Evolutionary conservation across 2,113 vertebrate species (phyloP).

Genomic region (Hoplias malabaricus): DNA sequence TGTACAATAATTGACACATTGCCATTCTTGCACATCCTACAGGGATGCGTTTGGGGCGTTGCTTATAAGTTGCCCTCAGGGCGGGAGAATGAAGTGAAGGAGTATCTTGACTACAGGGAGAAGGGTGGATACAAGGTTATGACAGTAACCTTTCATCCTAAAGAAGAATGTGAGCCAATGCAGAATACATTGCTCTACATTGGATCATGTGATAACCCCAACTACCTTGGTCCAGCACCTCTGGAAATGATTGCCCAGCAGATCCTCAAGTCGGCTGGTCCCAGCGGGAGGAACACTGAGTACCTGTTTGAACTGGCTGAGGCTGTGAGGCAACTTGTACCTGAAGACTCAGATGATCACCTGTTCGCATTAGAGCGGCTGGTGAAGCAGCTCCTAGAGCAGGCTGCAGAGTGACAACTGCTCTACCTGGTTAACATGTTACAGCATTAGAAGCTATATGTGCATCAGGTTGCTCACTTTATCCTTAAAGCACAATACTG

Average conservation of each 20-base stretch:
- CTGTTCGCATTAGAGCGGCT: slow-evolving; percentile 90
- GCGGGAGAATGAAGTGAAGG: slow-evolving; percentile 89
- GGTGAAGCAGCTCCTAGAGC: slow-evolving; percentile 80
- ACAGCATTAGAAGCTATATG: not conserved
- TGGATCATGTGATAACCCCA: slow-evolving; percentile 87
- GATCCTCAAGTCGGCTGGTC: slow-evolving; percentile 84
- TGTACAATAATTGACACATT: not conserved
- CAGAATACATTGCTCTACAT: slow-evolving; percentile 89
- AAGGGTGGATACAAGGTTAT: slow-evolving; percentile 91
- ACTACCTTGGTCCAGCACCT: slow-evolving; percentile 95
- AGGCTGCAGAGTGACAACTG: not conserved
- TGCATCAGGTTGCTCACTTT: not conserved
- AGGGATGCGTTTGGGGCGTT: slow-evolving; percentile 95
- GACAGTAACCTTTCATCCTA: slow-evolving; percentile 84
- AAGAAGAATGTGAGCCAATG: slow-evolving; percentile 72
- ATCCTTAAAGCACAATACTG: not conserved
- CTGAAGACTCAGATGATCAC: slow-evolving; percentile 89
- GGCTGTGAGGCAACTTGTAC: slow-evolving; percentile 84
- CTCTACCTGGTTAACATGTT: not conserved
- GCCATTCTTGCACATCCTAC: slow-evolving; percentile 18
- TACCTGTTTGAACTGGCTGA: slow-evolving; percentile 93
- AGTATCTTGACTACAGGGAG: slow-evolving; percentile 91
- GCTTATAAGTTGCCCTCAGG: slow-evolving; percentile 90
- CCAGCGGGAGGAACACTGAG: slow-evolving; percentile 90
- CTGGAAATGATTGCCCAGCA: slow-evolving; percentile 92